These are phyloP conservation scores for Scaptomyza polygonia DNA, from an alignment of 2,888 invertebrate genomes.

Conservation along the genomic window DNA sequence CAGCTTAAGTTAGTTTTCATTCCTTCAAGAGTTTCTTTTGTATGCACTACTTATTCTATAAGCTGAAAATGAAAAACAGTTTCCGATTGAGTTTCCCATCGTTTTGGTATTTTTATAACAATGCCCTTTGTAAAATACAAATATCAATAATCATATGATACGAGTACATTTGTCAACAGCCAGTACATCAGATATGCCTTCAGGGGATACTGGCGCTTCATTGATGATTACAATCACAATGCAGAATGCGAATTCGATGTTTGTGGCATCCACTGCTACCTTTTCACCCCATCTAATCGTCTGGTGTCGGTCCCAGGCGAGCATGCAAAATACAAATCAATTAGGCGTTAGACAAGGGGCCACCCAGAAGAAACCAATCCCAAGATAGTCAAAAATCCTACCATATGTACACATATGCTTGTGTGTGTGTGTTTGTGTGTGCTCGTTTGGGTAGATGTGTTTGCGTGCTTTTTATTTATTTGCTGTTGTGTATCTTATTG, in stretches of 20 bases:
- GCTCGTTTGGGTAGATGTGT: conserved; percentile 2
- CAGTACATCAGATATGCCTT: conserved; percentile 54
- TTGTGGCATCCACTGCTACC: background rate
- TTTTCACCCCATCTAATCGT: conserved; percentile 5
- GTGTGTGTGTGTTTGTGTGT: conserved; percentile 1
- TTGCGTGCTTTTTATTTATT: conserved; percentile 48
- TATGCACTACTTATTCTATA: background rate
- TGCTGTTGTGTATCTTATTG: conserved; percentile 31
- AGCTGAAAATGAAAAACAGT: background rate
- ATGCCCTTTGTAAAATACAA: conserved; percentile 44
- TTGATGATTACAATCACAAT: conserved; percentile 44
- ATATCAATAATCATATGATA: conserved; percentile 48
- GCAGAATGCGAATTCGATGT: conserved; percentile 28
- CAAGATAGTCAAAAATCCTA: conserved; percentile 20
- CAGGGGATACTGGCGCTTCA: conserved; percentile 45
- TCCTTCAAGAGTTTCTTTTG: too few relatives aligned
- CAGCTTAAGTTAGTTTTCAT: too few relatives aligned
- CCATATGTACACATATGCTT: conserved; percentile 28
- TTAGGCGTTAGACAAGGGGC: conserved; percentile 57
- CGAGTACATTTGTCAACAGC: conserved; percentile 60
- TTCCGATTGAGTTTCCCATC: background rate
- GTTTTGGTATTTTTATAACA: conserved; percentile 19
- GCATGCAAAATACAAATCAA: conserved; percentile 73
- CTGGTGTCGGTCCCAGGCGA: conserved; percentile 39
- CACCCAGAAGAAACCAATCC: conserved; percentile 15